phyloP scores from a whole-genome alignment of 2,888 invertebrate species.

The Amiota mariae region DNA sequence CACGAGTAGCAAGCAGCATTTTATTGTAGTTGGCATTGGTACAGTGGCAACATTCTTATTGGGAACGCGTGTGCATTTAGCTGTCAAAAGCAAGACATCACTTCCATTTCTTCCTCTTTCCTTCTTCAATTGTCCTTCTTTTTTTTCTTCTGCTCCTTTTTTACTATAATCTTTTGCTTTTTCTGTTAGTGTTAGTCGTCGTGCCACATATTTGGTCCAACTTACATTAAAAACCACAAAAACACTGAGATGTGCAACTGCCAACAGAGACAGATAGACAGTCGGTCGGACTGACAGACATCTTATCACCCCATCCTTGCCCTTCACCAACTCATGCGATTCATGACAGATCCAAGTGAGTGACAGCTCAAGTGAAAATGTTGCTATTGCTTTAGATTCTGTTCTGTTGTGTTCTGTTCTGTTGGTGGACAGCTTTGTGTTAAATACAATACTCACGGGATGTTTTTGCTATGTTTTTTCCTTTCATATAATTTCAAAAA shows the following conservation, averaged over 20 bases:
- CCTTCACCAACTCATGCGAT: too few species aligned
- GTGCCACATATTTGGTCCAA: background rate
- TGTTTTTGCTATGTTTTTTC: too few species aligned
- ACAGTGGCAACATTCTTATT: constrained; percentile 58
- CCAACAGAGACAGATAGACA: background rate
- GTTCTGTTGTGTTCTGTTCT: too few species aligned
- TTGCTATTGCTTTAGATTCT: background rate
- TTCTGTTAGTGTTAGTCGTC: too few species aligned
- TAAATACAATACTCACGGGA: too few species aligned
- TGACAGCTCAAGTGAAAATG: constrained; percentile 21
- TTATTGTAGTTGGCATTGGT: constrained; percentile 42
- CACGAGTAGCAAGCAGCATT: constrained; percentile 46
- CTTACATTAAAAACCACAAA: background rate
- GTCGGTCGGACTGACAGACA: background rate
- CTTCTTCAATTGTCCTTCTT: too few species aligned
- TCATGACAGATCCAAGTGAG: background rate
- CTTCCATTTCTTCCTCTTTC: background rate
- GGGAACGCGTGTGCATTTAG: constrained; percentile 4
- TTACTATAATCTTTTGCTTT: too few species aligned
- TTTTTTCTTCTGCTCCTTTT: too few species aligned
- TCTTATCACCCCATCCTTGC: background rate
- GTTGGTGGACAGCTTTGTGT: too few species aligned
- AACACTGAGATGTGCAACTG: background rate
- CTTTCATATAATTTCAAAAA: too few species aligned
- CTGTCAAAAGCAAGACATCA: background rate